Evolutionary conservation across 2,888 invertebrate genomes (phyloP).

Genomic region (Melanchra persicariae): DNA sequence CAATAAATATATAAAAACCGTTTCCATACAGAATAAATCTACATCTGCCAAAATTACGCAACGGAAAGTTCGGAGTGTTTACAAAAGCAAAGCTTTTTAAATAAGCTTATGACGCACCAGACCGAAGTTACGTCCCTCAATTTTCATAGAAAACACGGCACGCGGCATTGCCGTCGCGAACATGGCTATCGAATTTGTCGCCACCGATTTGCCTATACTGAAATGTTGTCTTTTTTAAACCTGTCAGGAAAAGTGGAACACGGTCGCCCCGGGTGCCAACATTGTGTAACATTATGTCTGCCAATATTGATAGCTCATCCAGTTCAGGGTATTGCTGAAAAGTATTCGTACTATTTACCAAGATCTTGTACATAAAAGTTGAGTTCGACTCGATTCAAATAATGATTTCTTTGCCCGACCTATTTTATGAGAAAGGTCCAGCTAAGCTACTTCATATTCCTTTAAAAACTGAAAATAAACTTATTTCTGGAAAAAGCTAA

Average conservation of each 20-base stretch:
- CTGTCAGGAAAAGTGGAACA: constrained; percentile 8
- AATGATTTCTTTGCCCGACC: no score
- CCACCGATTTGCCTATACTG: background rate
- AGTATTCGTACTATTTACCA: background rate
- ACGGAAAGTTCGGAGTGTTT: background rate
- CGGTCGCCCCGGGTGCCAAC: constrained; percentile 2
- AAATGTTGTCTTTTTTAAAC: constrained; percentile 5
- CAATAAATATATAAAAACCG: background rate
- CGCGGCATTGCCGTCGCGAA: background rate
- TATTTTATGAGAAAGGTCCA: background rate
- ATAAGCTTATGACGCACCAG: background rate
- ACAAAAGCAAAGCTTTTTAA: background rate
- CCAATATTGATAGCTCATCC: constrained; percentile 11
- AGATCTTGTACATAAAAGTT: background rate
- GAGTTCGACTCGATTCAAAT: no score
- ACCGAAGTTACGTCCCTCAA: background rate
- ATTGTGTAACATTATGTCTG: background rate
- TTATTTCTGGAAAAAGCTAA: no score
- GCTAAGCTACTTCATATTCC: background rate
- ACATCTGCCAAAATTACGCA: background rate
- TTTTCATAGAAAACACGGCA: background rate
- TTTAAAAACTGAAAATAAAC: no score
- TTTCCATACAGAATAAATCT: background rate
- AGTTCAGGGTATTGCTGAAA: background rate
- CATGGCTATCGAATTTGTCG: background rate